Evolutionary conservation across 2,797 vertebrate species (phyloP).

Genomic region (Lycodopsis pacificus): DNA sequence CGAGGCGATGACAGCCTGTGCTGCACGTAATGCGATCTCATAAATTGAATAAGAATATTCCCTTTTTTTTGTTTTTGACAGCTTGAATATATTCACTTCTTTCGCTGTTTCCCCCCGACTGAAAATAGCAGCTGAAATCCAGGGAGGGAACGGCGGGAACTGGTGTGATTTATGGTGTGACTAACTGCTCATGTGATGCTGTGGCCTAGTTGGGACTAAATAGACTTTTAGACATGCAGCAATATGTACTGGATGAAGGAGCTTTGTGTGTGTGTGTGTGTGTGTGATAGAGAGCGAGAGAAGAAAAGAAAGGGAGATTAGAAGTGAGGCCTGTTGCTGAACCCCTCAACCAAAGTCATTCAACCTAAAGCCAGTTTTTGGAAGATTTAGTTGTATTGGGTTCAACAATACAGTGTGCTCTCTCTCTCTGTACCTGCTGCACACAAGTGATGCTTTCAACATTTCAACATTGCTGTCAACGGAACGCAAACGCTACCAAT

Average conservation of each 20-base stretch:
- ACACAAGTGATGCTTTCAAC: not conserved
- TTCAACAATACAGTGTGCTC: not conserved
- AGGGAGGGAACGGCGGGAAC: slow-evolving; percentile 53
- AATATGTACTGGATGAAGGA: slow-evolving; percentile 29
- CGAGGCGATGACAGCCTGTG: slow-evolving; percentile 27
- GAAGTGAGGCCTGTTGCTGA: slow-evolving; percentile 1
- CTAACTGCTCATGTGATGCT: slow-evolving; percentile 66
- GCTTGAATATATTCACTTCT: slow-evolving; percentile 47
- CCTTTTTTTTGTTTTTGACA: slow-evolving; percentile 22
- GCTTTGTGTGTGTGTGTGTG: not conserved
- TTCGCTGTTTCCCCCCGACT: not conserved
- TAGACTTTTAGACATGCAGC: slow-evolving; percentile 43
- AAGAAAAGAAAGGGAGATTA: not conserved
- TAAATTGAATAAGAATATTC: slow-evolving; percentile 57
- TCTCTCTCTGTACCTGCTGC: not conserved
- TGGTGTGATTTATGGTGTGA: slow-evolving; percentile 71
- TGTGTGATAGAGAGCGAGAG: slow-evolving; percentile 1
- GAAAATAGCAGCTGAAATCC: slow-evolving; percentile 69
- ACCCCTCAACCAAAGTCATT: not conserved
- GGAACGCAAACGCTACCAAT: not conserved
- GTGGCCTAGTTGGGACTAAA: slow-evolving; percentile 73
- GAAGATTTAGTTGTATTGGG: not conserved
- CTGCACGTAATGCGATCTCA: slow-evolving; percentile 42
- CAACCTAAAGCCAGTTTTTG: not conserved
- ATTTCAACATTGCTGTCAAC: not conserved